Conservation (phyloP, 2,113 vertebrate species). For the Cololabis saira region DNA sequence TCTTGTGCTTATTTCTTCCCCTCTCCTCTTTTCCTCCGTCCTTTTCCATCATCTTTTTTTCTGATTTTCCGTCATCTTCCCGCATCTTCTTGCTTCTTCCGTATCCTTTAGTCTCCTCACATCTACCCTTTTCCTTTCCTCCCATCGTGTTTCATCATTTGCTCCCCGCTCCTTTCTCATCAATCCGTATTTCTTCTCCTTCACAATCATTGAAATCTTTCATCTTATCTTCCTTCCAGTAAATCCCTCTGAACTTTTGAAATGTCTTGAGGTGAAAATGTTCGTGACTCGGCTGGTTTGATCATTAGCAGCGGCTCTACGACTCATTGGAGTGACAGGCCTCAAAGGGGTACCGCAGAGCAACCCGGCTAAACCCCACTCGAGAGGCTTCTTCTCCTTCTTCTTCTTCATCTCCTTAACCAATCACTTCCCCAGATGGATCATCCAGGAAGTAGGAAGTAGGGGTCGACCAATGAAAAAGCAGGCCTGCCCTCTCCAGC, state of each 20-base stretch:
- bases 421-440: conserved; percentile 96
- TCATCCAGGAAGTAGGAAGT: conserved; percentile 91
- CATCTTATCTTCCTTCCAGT: background rate
- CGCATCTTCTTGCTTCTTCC: background rate
- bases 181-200: background rate
- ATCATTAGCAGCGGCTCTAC: conserved; percentile 91
- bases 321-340: conserved; percentile 92
- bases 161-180: background rate
- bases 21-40: background rate
- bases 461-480: conserved; percentile 80
- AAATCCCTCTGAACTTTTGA: conserved; percentile 6
- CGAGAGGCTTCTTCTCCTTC: conserved; percentile 79
- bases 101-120: background rate
- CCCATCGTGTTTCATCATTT: background rate
- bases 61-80: background rate
- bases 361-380: conserved; percentile 53
- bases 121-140: background rate
- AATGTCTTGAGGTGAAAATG: conserved; percentile 46
- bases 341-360: conserved; percentile 66
- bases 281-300: conserved; percentile 82
- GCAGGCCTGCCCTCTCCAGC: conserved; percentile 68
- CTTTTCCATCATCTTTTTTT: background rate
- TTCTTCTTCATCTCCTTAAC: conserved; percentile 63
- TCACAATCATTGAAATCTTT: background rate
- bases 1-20: no score